Evolutionary conservation across 2,888 invertebrate genomes (phyloP), one percentile per base, ranked within the genome.

Genomic region (Poecilus cupreus): DNA sequence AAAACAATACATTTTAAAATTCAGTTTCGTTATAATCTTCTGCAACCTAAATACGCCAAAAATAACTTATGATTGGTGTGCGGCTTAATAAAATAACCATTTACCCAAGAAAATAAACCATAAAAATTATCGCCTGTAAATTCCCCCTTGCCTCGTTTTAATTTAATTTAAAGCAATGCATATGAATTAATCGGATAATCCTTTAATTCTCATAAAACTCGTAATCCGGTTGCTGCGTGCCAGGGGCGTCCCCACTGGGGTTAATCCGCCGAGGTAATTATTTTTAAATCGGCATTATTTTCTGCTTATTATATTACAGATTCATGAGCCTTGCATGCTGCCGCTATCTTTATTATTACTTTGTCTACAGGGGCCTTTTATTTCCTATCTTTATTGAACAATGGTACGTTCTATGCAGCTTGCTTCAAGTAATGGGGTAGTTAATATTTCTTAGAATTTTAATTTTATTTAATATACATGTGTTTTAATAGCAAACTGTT

Each of bases 171-270:
- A 75, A 75, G 75, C 51, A 75, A 75, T 32, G 75, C 54, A 75
- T 75, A 75, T 75, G 54, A 75, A 75, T 75, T 75, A 75, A 75
- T 75, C 51, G 75, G 54, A 51, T 75, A 75, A 75, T 75, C 75
- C 75, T 51, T 51, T 75, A 49, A 75, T 75, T 26, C 75, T 26
- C 75, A 49, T 75, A 51, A 64, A 75, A 75, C 72, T 22, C 26
- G 32, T 75, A 75, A 75, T 75, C 75, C 75, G 16, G 32, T 32
- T 32, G 32, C 32, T 32, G 32, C 4, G 4, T 16, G 72, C 72
- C 20, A 43, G 46, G 46, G 72, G 43, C 72, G 49, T 43, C 46
- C 68, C 46, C 49, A 10, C 18, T 16, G 51, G 49, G 16, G 51
- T 32, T 51, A 75, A 75, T 75, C 75, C 75, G 11, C 18, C 0